phyloP scores from a whole-genome alignment of 2,888 invertebrate species.

The Pheosia gnoma region DNA sequence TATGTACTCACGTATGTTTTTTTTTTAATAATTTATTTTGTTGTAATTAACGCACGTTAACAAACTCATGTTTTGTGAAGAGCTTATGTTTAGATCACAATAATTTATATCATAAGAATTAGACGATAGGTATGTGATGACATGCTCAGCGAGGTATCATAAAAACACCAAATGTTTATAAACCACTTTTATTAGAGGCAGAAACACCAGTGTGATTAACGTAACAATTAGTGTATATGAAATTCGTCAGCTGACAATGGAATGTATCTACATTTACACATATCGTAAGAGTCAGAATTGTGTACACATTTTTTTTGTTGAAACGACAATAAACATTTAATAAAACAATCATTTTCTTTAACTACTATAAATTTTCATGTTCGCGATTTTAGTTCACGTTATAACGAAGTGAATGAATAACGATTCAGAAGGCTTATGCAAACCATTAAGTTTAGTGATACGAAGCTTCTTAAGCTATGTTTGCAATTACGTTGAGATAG shows the following conservation, averaged over 20 bases:
- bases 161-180: slow-evolving; percentile 46
- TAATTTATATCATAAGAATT: too few species aligned
- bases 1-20: too few species aligned
- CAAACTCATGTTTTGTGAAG: background rate
- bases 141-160: slow-evolving; percentile 12
- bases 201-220: slow-evolving; percentile 67
- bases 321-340: slow-evolving; percentile 47
- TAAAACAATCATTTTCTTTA: slow-evolving; percentile 42
- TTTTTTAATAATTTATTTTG: background rate
- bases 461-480: slow-evolving; percentile 41
- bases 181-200: slow-evolving; percentile 74
- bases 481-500: background rate
- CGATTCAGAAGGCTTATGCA: slow-evolving; percentile 5
- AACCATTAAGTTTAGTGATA: slow-evolving; percentile 32
- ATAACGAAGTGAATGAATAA: background rate
- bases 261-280: slow-evolving; percentile 49
- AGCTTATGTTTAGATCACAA: background rate
- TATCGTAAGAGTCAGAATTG: slow-evolving; percentile 34
- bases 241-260: slow-evolving; percentile 42
- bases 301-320: slow-evolving; percentile 24
- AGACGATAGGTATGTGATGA: too few species aligned
- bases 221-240: slow-evolving; percentile 59
- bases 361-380: slow-evolving; percentile 34
- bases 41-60: background rate
- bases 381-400: background rate